Percentiles rank a stretch among this genome's conserved stretches.
Conservation (phyloP, 2,113 vertebrate species). For the Larimichthys polyactis region DNA sequence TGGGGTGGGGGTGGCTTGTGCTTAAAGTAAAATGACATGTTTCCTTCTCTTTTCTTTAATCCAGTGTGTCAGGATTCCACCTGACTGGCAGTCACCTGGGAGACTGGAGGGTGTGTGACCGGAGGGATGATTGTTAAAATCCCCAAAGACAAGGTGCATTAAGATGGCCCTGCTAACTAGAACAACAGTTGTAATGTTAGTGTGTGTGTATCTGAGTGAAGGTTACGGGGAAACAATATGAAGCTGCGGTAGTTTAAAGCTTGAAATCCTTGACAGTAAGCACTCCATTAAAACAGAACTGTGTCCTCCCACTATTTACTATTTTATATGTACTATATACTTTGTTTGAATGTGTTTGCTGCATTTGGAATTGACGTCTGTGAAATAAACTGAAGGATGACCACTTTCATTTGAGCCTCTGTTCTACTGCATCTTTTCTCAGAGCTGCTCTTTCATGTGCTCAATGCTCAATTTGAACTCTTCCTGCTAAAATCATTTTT, state of each 20-base stretch:
- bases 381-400: neutral
- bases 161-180: neutral
- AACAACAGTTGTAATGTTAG: too few relatives aligned
- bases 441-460: too few relatives aligned
- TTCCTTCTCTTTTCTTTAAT: conserved; percentile 27
- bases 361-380: too few relatives aligned
- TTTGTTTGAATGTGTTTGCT: neutral
- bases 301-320: neutral
- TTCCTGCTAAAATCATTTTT: too few relatives aligned
- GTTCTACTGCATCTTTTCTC: too few relatives aligned
- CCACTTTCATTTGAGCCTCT: too few relatives aligned
- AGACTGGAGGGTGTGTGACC: neutral
- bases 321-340: neutral
- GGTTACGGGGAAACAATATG: neutral
- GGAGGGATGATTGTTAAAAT: neutral
- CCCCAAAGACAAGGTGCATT: neutral
- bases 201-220: neutral
- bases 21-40: conserved; percentile 4
- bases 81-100: conserved; percentile 4
- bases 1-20: neutral
- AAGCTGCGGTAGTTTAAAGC: neutral
- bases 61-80: conserved; percentile 16
- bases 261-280: neutral
- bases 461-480: too few relatives aligned
- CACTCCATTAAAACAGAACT: neutral